Percentiles rank a stretch among this genome's conserved stretches.
Evolutionary conservation across 2,797 vertebrate species (phyloP).

Genomic region (Heterohyrax brucei): DNA sequence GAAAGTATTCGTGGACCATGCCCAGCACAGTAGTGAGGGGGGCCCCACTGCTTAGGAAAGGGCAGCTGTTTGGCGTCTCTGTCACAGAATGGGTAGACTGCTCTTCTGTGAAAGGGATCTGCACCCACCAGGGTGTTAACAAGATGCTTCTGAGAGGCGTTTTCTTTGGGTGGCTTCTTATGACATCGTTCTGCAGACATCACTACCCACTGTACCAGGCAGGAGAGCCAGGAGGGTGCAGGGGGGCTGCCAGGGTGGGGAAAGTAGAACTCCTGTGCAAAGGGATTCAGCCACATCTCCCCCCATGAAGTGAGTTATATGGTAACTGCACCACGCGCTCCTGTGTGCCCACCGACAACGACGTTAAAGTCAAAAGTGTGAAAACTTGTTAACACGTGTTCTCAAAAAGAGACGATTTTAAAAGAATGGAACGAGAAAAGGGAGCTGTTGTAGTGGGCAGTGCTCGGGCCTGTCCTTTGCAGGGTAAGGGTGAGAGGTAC

Average conservation of each 20-base stretch:
- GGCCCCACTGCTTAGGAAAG: conserved; percentile 18
- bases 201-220: background rate
- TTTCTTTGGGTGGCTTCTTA: background rate
- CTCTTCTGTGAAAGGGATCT: background rate
- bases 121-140: background rate
- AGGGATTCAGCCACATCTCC: background rate
- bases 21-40: background rate
- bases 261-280: background rate
- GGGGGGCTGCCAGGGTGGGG: background rate
- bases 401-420: background rate
- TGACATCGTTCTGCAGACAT: background rate
- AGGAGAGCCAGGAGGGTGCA: background rate
- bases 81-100: background rate
- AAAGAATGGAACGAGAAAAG: background rate
- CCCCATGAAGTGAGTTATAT: background rate
- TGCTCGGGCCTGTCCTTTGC: background rate
- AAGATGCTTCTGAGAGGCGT: background rate
- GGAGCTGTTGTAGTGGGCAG: too few species aligned
- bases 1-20: background rate
- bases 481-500: background rate
- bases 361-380: background rate
- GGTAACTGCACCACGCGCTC: background rate
- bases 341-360: background rate
- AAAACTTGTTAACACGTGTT: background rate
- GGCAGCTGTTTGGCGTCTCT: conserved; percentile 7